A percentile compares a stretch with the other conserved stretches of the same genome.
phyloP scores from a whole-genome alignment of 1,140 invertebrate genomes.

The Carposina sasakii region DNA sequence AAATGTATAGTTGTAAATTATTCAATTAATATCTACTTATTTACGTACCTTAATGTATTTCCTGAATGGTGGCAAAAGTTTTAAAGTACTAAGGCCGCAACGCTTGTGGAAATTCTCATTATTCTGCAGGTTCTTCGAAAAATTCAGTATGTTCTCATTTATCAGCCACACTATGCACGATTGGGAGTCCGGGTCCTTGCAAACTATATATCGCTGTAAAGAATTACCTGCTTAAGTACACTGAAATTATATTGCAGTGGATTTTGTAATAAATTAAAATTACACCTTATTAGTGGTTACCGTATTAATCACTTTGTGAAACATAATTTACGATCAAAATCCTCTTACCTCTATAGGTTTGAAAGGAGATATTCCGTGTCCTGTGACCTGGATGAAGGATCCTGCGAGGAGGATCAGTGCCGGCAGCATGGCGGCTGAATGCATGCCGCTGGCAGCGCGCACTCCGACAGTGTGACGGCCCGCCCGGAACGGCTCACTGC shows the following conservation, averaged over 20 bases:
- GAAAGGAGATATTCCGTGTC: too few relatives aligned
- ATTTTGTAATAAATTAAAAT: too few relatives aligned
- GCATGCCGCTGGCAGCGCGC: constrained; percentile 14
- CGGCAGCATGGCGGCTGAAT: constrained; percentile 10
- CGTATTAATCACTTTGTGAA: too few relatives aligned
- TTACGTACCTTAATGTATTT: constrained; percentile 27
- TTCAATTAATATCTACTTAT: too few relatives aligned
- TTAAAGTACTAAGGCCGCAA: constrained; percentile 27
- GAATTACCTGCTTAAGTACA: too few relatives aligned
- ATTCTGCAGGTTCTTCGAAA: not conserved
- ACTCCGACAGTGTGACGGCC: constrained; percentile 41
- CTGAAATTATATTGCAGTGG: too few relatives aligned
- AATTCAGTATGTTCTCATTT: constrained; percentile 5
- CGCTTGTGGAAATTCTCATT: not conserved
- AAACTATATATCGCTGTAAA: constrained; percentile 41
- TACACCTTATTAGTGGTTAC: too few relatives aligned
- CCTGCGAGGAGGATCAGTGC: not conserved
- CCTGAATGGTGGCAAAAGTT: constrained; percentile 13
- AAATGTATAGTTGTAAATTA: too few relatives aligned
- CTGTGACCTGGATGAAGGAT: too few relatives aligned
- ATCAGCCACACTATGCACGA: constrained; percentile 32
- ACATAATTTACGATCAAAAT: too few relatives aligned
- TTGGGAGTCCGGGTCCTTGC: constrained; percentile 30
- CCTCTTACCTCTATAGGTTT: too few relatives aligned
- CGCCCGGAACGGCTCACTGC: constrained; percentile 28